Conservation (phyloP, 1,140 invertebrate species). For the Drosophila elegans region DNA sequence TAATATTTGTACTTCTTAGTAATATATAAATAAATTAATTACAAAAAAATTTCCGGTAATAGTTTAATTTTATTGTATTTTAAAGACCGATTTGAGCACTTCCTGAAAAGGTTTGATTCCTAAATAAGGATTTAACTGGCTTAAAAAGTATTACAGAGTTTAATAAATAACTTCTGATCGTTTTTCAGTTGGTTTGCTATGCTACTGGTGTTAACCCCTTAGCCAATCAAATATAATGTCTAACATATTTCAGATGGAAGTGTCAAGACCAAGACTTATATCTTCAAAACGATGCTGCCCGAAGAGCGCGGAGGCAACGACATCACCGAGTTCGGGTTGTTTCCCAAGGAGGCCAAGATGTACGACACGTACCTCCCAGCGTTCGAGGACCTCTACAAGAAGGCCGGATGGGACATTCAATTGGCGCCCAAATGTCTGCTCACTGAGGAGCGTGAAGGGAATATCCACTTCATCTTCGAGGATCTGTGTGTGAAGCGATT, state of each 20-base stretch:
- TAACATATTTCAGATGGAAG: constrained; percentile 29
- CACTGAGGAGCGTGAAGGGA: constrained; percentile 38
- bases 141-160: too few species aligned
- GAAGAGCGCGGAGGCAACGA: constrained; percentile 45
- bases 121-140: too few species aligned
- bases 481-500: constrained; percentile 49
- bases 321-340: constrained; percentile 33
- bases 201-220: too few species aligned
- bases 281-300: constrained; percentile 64
- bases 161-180: too few species aligned
- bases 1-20: too few species aligned
- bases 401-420: constrained; percentile 55
- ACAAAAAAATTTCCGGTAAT: too few species aligned
- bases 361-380: constrained; percentile 54
- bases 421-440: constrained; percentile 68
- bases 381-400: constrained; percentile 47
- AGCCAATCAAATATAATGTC: too few species aligned
- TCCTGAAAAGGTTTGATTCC: too few species aligned
- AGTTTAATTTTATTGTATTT: too few species aligned
- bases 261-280: constrained; percentile 46
- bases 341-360: constrained; percentile 58
- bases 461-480: constrained; percentile 69
- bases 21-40: too few species aligned
- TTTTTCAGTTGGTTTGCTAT: too few species aligned
- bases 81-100: too few species aligned